A percentile compares a stretch with the other conserved stretches of the same genome.
Conservation (phyloP, 2,888 invertebrate genomes). For the Gymnoscelis rufifasciata region DNA sequence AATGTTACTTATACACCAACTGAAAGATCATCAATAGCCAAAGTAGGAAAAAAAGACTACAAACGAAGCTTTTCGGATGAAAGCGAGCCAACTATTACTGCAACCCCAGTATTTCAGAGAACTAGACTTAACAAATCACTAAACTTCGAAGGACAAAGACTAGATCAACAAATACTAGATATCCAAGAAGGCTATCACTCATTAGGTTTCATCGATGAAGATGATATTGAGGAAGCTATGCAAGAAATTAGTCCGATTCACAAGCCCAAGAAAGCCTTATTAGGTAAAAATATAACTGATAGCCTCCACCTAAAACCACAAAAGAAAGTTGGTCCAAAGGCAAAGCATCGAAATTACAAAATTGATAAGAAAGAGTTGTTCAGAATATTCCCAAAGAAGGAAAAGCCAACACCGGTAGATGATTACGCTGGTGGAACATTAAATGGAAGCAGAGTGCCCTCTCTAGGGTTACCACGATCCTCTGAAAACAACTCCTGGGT, state of each 20-base stretch:
- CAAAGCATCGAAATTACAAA: conserved; percentile 64
- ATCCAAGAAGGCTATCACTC: conserved; percentile 73
- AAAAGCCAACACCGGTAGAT: conserved; percentile 53
- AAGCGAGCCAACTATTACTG: conserved; percentile 50
- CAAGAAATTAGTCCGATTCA: conserved; percentile 51
- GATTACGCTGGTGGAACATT: conserved; percentile 60
- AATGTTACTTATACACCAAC: conserved; percentile 66
- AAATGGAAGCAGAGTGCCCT: conserved; percentile 65
- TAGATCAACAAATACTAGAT: conserved; percentile 73
- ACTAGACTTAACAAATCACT: conserved; percentile 72
- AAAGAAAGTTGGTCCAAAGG: conserved; percentile 68
- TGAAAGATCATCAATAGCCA: conserved; percentile 52
- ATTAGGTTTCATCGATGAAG: conserved; percentile 68
- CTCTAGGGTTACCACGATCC: conserved; percentile 62
- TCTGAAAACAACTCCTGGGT: conserved; percentile 66
- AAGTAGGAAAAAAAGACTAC: conserved; percentile 50
- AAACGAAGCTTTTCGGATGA: conserved; percentile 65
- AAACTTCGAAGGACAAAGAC: conserved; percentile 67
- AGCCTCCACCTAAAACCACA: conserved; percentile 69
- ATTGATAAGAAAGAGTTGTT: conserved; percentile 62
- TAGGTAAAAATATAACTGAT: conserved; percentile 73
- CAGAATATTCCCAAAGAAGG: conserved; percentile 65
- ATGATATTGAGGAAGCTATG: conserved; percentile 40
- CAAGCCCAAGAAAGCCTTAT: conserved; percentile 63
- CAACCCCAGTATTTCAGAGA: conserved; percentile 71